Conservation (phyloP, 1,140 invertebrate genomes). For the Drosophila watanabei region DNA sequence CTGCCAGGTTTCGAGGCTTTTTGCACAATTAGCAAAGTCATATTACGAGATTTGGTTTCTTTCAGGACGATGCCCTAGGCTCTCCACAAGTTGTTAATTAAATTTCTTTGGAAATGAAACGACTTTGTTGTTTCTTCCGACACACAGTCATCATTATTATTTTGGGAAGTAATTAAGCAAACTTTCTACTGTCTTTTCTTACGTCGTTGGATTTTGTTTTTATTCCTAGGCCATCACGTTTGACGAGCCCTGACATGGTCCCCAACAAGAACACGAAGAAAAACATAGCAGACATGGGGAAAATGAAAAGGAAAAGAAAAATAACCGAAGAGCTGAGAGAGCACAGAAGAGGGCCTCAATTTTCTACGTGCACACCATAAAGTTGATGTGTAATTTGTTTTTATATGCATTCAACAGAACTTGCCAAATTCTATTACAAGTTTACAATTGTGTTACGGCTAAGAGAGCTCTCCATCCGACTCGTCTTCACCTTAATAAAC, state of each 20-base stretch:
- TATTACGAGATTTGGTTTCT: constrained; percentile 8
- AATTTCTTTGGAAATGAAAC: constrained; percentile 49
- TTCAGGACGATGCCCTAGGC: background rate
- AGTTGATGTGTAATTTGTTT: constrained; percentile 78
- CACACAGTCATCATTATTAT: constrained; percentile 45
- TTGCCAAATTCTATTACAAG: constrained; percentile 78
- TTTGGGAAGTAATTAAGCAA: constrained; percentile 78
- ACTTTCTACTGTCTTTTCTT: constrained; percentile 63
- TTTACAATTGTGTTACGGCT: constrained; percentile 74
- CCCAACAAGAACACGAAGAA: constrained; percentile 16
- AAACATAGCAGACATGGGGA: constrained; percentile 8
- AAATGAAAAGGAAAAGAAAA: constrained; percentile 34
- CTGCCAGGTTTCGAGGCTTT: constrained; percentile 6
- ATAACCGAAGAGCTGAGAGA: constrained; percentile 8
- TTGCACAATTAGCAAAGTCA: constrained; percentile 5
- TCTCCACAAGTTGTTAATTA: constrained; percentile 59
- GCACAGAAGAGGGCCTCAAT: constrained; percentile 46
- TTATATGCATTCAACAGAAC: constrained; percentile 67
- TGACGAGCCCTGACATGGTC: constrained; percentile 66
- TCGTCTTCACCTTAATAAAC: constrained; percentile 70
- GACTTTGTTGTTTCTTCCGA: constrained; percentile 10
- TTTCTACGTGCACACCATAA: constrained; percentile 79
- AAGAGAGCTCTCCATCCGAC: constrained; percentile 33
- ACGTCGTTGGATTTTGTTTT: constrained; percentile 38
- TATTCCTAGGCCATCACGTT: constrained; percentile 59